phyloP scores from a whole-genome alignment of 2,797 vertebrate species.

The Peromyscus eremicus region DNA sequence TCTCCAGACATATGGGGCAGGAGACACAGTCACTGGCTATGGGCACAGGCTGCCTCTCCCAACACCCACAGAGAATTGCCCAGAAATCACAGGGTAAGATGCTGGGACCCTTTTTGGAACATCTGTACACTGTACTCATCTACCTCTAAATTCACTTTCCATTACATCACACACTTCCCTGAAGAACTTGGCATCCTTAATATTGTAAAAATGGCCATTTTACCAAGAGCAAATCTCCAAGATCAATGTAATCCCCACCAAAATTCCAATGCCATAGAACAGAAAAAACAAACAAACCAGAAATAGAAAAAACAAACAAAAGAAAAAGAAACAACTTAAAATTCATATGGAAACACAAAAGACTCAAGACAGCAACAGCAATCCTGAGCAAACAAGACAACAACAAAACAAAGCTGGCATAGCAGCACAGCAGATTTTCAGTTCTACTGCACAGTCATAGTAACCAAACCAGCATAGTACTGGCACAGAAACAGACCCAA shows the following conservation, averaged over 20 bases:
- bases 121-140: background rate
- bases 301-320: background rate
- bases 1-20: background rate
- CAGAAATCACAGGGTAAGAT: background rate
- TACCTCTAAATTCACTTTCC: background rate
- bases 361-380: background rate
- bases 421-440: background rate
- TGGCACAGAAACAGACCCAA: background rate
- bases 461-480: background rate
- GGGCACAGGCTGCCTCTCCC: background rate
- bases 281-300: background rate
- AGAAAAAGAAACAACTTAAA: background rate
- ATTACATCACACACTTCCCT: fast-evolving
- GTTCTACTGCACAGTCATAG: background rate
- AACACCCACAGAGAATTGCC: background rate
- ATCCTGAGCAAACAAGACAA: background rate
- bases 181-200: background rate
- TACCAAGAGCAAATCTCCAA: background rate
- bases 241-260: background rate
- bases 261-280: background rate
- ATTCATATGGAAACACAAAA: background rate
- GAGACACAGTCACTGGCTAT: background rate
- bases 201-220: background rate
- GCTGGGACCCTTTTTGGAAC: background rate
- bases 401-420: background rate